These are phyloP conservation scores for Tipula vernalis DNA, from an alignment of 2,888 invertebrate genomes.

Conservation along the genomic window DNA sequence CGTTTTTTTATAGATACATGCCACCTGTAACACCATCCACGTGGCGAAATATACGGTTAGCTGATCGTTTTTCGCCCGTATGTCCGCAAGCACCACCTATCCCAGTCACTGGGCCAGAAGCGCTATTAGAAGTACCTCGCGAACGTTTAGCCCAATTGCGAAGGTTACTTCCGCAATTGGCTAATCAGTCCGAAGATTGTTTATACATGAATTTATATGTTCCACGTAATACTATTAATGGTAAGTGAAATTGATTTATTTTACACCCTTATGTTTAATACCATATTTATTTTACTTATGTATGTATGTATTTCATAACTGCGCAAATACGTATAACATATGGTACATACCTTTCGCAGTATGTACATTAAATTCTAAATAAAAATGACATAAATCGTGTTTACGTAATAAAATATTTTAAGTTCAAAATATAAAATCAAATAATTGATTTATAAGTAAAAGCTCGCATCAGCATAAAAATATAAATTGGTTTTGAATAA, in stretches of 20 bases:
- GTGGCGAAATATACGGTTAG: constrained; percentile 69
- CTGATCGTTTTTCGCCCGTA: constrained; percentile 71
- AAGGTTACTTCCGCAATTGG: constrained; percentile 67
- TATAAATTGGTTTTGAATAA: not conserved
- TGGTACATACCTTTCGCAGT: no score
- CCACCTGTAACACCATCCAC: constrained; percentile 86
- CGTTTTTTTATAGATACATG: constrained; percentile 55
- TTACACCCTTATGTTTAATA: not conserved
- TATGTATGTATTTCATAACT: no score
- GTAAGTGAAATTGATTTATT: constrained; percentile 5
- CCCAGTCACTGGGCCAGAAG: constrained; percentile 40
- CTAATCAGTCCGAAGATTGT: constrained; percentile 95
- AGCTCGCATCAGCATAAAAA: not conserved
- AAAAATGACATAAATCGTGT: not conserved
- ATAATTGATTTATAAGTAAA: not conserved
- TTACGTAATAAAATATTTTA: not conserved
- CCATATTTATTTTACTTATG: no score
- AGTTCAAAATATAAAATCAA: not conserved
- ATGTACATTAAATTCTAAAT: not conserved
- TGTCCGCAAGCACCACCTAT: constrained; percentile 72
- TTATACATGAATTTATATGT: constrained; percentile 94
- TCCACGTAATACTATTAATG: constrained; percentile 46
- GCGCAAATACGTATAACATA: no score
- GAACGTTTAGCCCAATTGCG: constrained; percentile 75
- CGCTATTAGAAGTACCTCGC: constrained; percentile 61